Evolutionary conservation across 2,797 vertebrate genomes (phyloP), one percentile per base, ranked within the genome.

Genomic region (Microctenopoma stevenorrisi): DNA sequence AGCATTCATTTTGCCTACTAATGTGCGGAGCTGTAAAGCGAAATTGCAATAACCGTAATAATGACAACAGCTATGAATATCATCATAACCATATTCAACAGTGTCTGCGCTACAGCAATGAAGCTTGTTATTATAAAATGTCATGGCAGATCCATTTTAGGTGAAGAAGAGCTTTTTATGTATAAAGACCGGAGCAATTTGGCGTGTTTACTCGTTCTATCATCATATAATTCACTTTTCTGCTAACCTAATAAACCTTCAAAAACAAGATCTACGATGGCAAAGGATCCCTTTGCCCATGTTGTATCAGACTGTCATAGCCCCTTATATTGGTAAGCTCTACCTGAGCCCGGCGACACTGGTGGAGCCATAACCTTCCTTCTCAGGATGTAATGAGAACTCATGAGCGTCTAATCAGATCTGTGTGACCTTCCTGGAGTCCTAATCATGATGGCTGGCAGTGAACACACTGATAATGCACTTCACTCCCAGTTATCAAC

Each of bases 391-490:
- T 88, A 89, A 88, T 89, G 87, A 90, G 90, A 93, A 87, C 87
- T 89, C 89, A 87, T 81, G 82, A 89, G 82, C 78, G 73, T 87
- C 88, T 94, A 92, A 94, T 94, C 92, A 89, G 87, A 93, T 90
- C 88, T 89, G 76, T 72, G 81, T 86, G 89, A 91, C 92, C 93
- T 91, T 92, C 83, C 87, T 72, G 42, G 12, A 77, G 86, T 86
- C 70, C 86, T 91, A 90, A 93, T 91, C 91, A 85, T 88, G 90
- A 91, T 88, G 85, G 90, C 91, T 89, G 85, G 89, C 84, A 85
- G 85, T 89, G 87, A 92, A 86, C 90, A 86, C 84, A 89, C 86
- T 78, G 89, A 92, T 92, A 93, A 94, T 93, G 85, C 88, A 94
- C 92, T 93, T 86, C 87, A 84, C 85, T 85, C 81, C 75, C 87